phyloP scores from a whole-genome alignment of 2,113 vertebrate genomes.

The Halichoeres trimaculatus region DNA sequence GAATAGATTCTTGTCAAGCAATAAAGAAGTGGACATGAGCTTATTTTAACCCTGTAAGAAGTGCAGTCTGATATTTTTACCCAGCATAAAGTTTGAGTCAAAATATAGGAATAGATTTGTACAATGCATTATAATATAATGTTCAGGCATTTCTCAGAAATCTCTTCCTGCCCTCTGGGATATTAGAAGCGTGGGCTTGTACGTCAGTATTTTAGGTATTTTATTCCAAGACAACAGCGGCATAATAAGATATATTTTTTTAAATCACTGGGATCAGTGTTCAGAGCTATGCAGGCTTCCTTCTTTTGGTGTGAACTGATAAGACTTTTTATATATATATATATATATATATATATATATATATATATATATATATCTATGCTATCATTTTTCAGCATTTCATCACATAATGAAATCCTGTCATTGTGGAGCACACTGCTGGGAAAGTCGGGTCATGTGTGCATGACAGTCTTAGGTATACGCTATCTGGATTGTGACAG shows the following conservation, averaged over 20 bases:
- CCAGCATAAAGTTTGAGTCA: slow-evolving; percentile 7
- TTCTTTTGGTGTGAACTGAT: not conserved
- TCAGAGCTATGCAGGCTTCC: not conserved
- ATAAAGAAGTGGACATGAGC: slow-evolving; percentile 35
- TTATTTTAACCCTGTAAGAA: slow-evolving; percentile 22
- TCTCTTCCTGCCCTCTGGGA: slow-evolving; percentile 22
- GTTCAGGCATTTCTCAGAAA: slow-evolving; percentile 44
- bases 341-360: too few relatives aligned
- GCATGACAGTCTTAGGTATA: slow-evolving; percentile 7
- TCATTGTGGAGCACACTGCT: slow-evolving; percentile 12
- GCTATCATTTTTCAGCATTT: slow-evolving; percentile 40
- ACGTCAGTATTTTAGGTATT: slow-evolving; percentile 23
- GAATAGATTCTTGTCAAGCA: slow-evolving; percentile 18
- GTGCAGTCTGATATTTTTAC: not conserved
- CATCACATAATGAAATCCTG: slow-evolving; percentile 32
- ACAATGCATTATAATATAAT: slow-evolving; percentile 28
- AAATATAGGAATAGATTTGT: slow-evolving; percentile 41
- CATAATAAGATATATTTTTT: slow-evolving; percentile 10
- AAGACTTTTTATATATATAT: too few relatives aligned
- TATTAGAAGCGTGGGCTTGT: slow-evolving; percentile 21
- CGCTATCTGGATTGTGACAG: too few relatives aligned
- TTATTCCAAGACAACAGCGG: slow-evolving; percentile 31
- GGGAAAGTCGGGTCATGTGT: not conserved
- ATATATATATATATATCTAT: slow-evolving; percentile 1
- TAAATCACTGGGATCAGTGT: not conserved